phyloP scores from a whole-genome alignment of 2,888 invertebrate species.

The Sesia bembeciformis region DNA sequence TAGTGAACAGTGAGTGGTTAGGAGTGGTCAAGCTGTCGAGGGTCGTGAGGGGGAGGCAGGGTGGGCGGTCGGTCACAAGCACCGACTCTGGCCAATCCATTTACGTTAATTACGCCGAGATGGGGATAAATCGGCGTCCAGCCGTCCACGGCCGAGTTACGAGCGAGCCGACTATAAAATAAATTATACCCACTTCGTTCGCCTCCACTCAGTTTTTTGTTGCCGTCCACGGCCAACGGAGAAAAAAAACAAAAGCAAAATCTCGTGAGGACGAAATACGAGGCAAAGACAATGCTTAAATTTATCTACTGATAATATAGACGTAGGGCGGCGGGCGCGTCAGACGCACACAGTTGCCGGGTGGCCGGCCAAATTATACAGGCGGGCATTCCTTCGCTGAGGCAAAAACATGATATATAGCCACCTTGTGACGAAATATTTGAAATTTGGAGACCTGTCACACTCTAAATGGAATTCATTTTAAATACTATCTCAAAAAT shows the following conservation, averaged over 20 bases:
- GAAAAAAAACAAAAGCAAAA: constrained; percentile 65
- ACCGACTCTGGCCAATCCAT: constrained; percentile 66
- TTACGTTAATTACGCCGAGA: constrained; percentile 71
- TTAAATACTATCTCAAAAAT: constrained; percentile 50
- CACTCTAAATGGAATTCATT: constrained; percentile 59
- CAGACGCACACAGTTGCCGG: constrained; percentile 56
- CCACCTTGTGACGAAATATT: constrained; percentile 68
- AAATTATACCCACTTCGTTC: constrained; percentile 74
- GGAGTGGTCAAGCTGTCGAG: constrained; percentile 32
- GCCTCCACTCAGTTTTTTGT: constrained; percentile 72
- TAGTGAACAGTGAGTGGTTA: constrained; percentile 7
- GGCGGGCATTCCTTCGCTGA: constrained; percentile 59
- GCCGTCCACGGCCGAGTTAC: constrained; percentile 72
- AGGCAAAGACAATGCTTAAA: constrained; percentile 74
- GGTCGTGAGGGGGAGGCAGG: constrained; percentile 19
- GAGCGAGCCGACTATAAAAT: constrained; percentile 73
- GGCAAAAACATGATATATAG: constrained; percentile 73
- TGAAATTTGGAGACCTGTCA: constrained; percentile 61
- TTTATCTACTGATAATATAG: constrained; percentile 76
- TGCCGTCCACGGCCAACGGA: constrained; percentile 47
- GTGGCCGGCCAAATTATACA: constrained; percentile 70
- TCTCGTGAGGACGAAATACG: constrained; percentile 72
- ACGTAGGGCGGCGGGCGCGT: constrained; percentile 62
- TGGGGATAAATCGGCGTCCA: constrained; percentile 73
- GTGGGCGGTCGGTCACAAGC: constrained; percentile 35